phyloP scores from a whole-genome alignment of 2,797 vertebrate genomes.

The Triplophysa yarkandensis region DNA sequence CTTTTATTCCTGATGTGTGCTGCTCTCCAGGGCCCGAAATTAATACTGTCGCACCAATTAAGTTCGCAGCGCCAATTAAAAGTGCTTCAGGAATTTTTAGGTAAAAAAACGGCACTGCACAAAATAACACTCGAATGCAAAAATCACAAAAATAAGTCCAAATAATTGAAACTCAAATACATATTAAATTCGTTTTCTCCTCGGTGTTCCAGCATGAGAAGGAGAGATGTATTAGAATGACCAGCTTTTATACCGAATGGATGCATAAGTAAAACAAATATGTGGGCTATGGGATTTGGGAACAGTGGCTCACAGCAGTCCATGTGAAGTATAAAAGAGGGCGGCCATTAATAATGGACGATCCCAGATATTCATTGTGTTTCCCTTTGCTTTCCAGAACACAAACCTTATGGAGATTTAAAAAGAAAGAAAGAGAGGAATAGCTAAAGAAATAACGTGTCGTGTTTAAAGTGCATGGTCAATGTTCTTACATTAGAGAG shows the following conservation, averaged over 20 bases:
- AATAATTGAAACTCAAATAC: neutral
- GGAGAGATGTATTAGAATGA: constrained; percentile 12
- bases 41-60: constrained; percentile 71
- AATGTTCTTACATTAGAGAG: neutral
- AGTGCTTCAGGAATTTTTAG: constrained; percentile 54
- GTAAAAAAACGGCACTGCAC: constrained; percentile 24
- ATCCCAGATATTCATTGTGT: constrained; percentile 35
- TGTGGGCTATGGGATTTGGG: constrained; percentile 44
- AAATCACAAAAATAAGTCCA: neutral
- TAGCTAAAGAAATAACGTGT: neutral
- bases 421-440: neutral
- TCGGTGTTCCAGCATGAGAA: neutral
- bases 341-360: constrained; percentile 45
- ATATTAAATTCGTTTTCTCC: neutral
- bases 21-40: constrained; percentile 59
- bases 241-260: constrained; percentile 15
- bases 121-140: neutral
- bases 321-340: constrained; percentile 34
- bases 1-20: constrained; percentile 38
- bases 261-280: constrained; percentile 30
- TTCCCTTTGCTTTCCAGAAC: constrained; percentile 27
- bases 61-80: constrained; percentile 78
- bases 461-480: neutral
- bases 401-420: neutral
- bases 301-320: constrained; percentile 31